Percentiles rank a stretch among this genome's conserved stretches.
Evolutionary conservation across 2,888 invertebrate species (phyloP).

Genomic region (Myopa tessellatipennis): DNA sequence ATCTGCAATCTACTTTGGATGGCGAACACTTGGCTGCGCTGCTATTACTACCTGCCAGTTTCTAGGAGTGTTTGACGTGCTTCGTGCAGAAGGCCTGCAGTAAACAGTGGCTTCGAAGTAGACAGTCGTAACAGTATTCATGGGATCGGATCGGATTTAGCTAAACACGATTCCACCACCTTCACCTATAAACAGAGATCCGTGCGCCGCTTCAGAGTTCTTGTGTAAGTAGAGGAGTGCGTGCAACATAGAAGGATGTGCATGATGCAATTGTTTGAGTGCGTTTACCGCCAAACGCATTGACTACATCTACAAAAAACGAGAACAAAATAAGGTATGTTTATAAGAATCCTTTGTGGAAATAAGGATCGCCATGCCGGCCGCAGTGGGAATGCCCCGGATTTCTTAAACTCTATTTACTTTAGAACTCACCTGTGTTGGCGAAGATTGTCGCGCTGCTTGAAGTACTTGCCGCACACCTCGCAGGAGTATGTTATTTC

Average conservation of each 20-base stretch:
- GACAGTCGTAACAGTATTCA: neutral
- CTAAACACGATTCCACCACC: slow-evolving; percentile 43
- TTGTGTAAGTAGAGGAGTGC: slow-evolving; percentile 52
- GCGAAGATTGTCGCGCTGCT: slow-evolving; percentile 95
- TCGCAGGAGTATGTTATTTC: slow-evolving; percentile 98
- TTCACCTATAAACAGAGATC: slow-evolving; percentile 56
- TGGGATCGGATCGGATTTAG: slow-evolving; percentile 13
- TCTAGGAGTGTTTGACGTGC: no score
- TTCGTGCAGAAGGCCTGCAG: no score
- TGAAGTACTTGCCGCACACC: slow-evolving; percentile 97
- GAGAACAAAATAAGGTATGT: slow-evolving; percentile 48
- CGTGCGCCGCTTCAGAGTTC: slow-evolving; percentile 53
- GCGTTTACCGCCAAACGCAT: slow-evolving; percentile 85
- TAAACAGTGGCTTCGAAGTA: neutral
- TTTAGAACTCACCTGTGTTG: slow-evolving; percentile 85
- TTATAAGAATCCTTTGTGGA: no score
- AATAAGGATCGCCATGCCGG: neutral
- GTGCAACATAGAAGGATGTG: slow-evolving; percentile 46
- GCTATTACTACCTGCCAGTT: neutral
- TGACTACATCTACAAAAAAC: slow-evolving; percentile 85
- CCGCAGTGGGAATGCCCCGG: neutral
- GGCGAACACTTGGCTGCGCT: neutral
- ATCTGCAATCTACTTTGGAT: slow-evolving; percentile 1
- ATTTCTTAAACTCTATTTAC: no score
- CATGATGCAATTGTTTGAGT: slow-evolving; percentile 13